Percentiles rank a stretch among this genome's conserved stretches.
Conservation (phyloP, 2,888 invertebrate species). For the Acholoe squamosa region DNA sequence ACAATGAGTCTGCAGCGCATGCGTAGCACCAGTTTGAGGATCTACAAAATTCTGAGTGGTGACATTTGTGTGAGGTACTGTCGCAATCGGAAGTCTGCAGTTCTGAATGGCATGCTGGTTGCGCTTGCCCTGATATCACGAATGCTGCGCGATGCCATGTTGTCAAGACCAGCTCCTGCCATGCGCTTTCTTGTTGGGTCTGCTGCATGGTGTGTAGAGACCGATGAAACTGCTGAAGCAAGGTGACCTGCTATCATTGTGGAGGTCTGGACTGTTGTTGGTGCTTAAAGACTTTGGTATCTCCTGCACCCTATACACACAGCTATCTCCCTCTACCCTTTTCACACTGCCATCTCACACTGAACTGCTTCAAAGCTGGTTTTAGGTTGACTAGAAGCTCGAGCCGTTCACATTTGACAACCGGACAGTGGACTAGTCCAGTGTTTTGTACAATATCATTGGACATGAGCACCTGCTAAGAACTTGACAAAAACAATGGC, state of each 20-base stretch:
- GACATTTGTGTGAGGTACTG: too few relatives aligned
- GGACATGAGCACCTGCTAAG: slow-evolving; percentile 7
- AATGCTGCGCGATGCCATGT: too few relatives aligned
- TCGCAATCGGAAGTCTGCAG: too few relatives aligned
- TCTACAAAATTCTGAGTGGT: background rate
- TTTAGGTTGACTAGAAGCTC: slow-evolving; percentile 33
- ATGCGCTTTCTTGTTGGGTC: too few relatives aligned
- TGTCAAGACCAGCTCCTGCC: too few relatives aligned
- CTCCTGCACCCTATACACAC: background rate
- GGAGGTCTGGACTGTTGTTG: background rate
- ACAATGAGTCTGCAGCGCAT: background rate
- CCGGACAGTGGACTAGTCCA: background rate
- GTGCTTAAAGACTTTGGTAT: background rate
- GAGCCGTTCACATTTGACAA: background rate
- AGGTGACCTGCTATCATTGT: too few relatives aligned
- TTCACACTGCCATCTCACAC: slow-evolving; percentile 28
- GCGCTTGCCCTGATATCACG: too few relatives aligned
- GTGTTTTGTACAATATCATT: slow-evolving; percentile 27
- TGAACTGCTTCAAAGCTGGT: slow-evolving; percentile 34
- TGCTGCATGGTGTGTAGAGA: too few relatives aligned
- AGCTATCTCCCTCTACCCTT: background rate
- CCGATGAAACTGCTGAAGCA: too few relatives aligned
- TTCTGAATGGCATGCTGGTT: too few relatives aligned
- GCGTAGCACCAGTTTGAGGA: background rate
- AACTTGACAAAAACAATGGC: background rate